Conservation (phyloP, 2,888 invertebrate genomes). For the Parascotia fuliginaria region DNA sequence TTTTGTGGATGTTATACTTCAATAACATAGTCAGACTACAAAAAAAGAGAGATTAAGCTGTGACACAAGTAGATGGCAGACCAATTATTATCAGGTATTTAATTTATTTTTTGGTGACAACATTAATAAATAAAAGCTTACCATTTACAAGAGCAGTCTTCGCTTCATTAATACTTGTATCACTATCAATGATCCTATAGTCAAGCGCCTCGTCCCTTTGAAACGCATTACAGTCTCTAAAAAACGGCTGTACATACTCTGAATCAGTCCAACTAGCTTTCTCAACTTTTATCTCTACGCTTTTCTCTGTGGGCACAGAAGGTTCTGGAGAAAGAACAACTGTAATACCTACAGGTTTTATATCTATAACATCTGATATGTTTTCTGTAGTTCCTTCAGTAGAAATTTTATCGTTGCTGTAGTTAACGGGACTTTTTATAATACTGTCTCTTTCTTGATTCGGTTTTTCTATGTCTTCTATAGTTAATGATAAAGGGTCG, state of each 20-base stretch:
- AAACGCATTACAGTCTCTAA: constrained; percentile 59
- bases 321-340: constrained; percentile 16
- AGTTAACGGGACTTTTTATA: constrained; percentile 1
- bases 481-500: constrained; percentile 16
- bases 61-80: too few species aligned
- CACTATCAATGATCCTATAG: constrained; percentile 51
- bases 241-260: constrained; percentile 52
- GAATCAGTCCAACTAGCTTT: constrained; percentile 36
- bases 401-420: constrained; percentile 1
- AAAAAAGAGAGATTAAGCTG: too few species aligned
- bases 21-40: too few species aligned
- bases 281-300: constrained; percentile 38
- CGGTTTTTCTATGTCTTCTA: not conserved
- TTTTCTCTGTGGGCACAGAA: constrained; percentile 14
- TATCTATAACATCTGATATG: constrained; percentile 19
- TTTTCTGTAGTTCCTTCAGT: constrained; percentile 14
- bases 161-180: constrained; percentile 60
- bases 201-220: constrained; percentile 43
- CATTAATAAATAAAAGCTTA: too few species aligned
- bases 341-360: constrained; percentile 14
- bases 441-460: constrained; percentile 1
- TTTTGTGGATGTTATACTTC: too few species aligned
- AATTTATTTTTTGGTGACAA: too few species aligned
- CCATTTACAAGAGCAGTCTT: constrained; percentile 32
- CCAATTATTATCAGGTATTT: too few species aligned